Evolutionary conservation across 2,113 vertebrate genomes (phyloP), one percentile per base, ranked within the genome.

Genomic region (Hirundichthys speculiger): DNA sequence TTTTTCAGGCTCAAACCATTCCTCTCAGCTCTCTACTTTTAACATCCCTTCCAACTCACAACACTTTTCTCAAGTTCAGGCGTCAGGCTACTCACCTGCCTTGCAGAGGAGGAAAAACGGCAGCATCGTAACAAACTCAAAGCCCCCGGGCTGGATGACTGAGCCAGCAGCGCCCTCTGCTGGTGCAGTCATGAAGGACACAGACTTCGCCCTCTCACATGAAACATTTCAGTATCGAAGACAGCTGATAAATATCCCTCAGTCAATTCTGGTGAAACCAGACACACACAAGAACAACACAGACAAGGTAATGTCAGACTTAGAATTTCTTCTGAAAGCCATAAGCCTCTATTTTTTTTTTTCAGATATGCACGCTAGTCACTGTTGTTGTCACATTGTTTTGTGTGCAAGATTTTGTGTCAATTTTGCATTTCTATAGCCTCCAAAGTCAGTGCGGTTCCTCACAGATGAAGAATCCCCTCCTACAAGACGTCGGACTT

Each of bases 191-290:
- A 38, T 93, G 65, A 90, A 93, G 83, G 93, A 96, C 64, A 94
- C 80, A 64, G 94, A 96, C 0, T 73, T 60, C n/a, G 52, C 73
- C 4, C 13, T 52, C 24, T 92, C 79, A 79, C 92, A 90, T 1
- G 94, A 96, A 49, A 54, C 81, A 0, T 78, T 65, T 64, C 73
- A 78, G 18, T 54, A 62, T 1, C 81, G 89, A 1, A 94, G 90
- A 75, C 93, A 91, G 0, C 90, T 86, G 0, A 53, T 86, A 0
- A 89, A 86, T 1, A 90, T 92, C 5, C 96, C 94, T 0, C 96
- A 95, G 0, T 98, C 96, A 4, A 98, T 99, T 88, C 90, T 99
- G 55, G 93, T 98, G 75, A 96, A 94, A 69, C 96, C 95, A n/a
- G 95, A 97, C 34, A 88, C 91, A 16, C 87, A 94, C 66, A 96